Percentiles rank a stretch among this genome's conserved stretches.
phyloP scores from a whole-genome alignment of 2,888 invertebrate genomes.

The Chalcosyrphus nemorum region DNA sequence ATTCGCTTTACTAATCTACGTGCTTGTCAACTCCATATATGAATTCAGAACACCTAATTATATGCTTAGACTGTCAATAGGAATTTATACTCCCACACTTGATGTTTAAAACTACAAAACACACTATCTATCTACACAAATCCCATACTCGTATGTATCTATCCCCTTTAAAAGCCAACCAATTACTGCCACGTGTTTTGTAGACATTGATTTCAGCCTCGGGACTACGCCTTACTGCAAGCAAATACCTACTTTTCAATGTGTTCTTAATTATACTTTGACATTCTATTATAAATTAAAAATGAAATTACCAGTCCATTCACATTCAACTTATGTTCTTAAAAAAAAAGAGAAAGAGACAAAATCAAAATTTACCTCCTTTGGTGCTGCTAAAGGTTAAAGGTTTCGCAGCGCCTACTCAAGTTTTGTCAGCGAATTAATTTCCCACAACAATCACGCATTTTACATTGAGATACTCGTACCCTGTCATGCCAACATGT shows the following conservation, averaged over 20 bases:
- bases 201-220: not conserved
- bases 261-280: not conserved
- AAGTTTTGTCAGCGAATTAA: conserved; percentile 48
- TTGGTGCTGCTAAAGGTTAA: conserved; percentile 51
- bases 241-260: not conserved
- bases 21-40: no score
- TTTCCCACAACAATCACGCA: conserved; percentile 70
- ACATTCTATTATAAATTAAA: not conserved
- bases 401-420: conserved; percentile 60
- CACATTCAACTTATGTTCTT: not conserved
- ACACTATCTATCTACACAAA: no score
- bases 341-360: no score
- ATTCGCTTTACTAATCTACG: no score
- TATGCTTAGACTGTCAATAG: not conserved
- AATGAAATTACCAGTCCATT: not conserved
- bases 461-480: conserved; percentile 58
- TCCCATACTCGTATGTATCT: not conserved
- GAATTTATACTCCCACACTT: not conserved
- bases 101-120: not conserved
- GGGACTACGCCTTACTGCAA: not conserved
- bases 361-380: not conserved
- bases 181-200: not conserved
- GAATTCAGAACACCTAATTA: no score
- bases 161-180: not conserved
- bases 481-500: conserved; percentile 55